A percentile compares a stretch with the other conserved stretches of the same genome.
These are phyloP conservation scores for Minunthozetes semirufus DNA, from an alignment of 2,888 invertebrate genomes.

Conservation along the genomic window DNA sequence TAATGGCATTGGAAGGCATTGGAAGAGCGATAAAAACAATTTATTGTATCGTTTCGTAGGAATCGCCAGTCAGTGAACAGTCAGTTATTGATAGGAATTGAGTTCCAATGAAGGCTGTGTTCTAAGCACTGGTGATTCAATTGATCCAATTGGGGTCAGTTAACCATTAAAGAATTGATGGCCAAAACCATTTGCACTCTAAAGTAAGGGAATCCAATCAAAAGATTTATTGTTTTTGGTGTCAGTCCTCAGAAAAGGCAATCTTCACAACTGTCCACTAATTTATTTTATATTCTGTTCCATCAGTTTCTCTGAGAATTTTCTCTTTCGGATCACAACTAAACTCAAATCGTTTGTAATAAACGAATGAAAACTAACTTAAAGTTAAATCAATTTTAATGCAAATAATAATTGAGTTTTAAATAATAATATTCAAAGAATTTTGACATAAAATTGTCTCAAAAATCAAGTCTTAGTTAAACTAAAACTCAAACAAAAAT, in stretches of 20 bases:
- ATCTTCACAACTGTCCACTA: not conserved
- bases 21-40: not conserved
- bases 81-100: not conserved
- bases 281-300: not conserved
- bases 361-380: no score
- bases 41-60: constrained; percentile 13
- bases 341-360: no score
- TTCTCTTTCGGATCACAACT: no score
- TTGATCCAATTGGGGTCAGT: not conserved
- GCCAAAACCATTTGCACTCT: not conserved
- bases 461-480: no score
- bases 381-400: no score
- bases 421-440: no score
- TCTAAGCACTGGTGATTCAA: not conserved
- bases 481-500: no score
- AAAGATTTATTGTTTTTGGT: constrained; percentile 1
- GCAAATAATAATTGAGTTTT: no score
- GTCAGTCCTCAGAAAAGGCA: not conserved
- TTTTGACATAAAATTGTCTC: no score
- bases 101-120: not conserved
- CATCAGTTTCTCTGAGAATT: no score
- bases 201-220: not conserved
- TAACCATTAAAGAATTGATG: not conserved
- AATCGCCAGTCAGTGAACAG: not conserved
- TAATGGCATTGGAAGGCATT: not conserved